These are phyloP conservation scores for Palaemon carinicauda DNA, from an alignment of 1,140 invertebrate species.

Conservation along the genomic window DNA sequence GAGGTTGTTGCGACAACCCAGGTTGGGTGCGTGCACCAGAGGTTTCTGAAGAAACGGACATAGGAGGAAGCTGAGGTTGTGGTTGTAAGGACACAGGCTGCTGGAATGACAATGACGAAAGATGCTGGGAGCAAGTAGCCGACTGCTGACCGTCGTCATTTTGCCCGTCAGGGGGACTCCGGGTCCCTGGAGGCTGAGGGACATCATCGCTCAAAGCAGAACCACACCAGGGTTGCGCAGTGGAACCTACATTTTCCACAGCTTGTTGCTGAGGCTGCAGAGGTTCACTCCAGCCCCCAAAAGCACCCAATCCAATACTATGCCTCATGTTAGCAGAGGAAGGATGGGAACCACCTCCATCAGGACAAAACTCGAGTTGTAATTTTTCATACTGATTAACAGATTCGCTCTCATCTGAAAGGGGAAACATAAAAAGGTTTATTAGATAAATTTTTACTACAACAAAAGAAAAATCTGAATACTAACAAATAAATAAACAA, in stretches of 20 bases:
- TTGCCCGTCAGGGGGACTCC: constrained; percentile 54
- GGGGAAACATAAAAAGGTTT: background rate
- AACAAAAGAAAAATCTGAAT: background rate
- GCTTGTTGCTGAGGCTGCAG: constrained; percentile 39
- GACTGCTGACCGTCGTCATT: constrained; percentile 43
- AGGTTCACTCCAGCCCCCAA: constrained; percentile 55
- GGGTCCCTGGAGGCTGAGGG: constrained; percentile 38
- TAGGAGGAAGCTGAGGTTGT: background rate
- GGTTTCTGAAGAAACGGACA: background rate
- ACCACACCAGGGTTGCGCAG: constrained; percentile 8
- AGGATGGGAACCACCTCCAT: constrained; percentile 8
- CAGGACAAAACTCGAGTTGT: constrained; percentile 32
- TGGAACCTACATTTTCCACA: background rate
- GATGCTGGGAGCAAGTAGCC: constrained; percentile 46
- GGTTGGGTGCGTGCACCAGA: background rate
- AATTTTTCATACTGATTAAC: constrained; percentile 37
- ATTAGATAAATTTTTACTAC: constrained; percentile 11
- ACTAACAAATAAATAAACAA: background rate
- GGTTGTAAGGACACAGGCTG: background rate
- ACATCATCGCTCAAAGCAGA: background rate
- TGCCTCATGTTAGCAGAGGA: background rate
- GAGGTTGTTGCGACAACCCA: constrained; percentile 32
- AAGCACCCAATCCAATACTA: constrained; percentile 32
- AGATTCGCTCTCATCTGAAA: constrained; percentile 45
- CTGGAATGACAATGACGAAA: background rate